These are phyloP conservation scores for Eriosoma lanigerum DNA, from an alignment of 1,140 invertebrate species.

Conservation along the genomic window DNA sequence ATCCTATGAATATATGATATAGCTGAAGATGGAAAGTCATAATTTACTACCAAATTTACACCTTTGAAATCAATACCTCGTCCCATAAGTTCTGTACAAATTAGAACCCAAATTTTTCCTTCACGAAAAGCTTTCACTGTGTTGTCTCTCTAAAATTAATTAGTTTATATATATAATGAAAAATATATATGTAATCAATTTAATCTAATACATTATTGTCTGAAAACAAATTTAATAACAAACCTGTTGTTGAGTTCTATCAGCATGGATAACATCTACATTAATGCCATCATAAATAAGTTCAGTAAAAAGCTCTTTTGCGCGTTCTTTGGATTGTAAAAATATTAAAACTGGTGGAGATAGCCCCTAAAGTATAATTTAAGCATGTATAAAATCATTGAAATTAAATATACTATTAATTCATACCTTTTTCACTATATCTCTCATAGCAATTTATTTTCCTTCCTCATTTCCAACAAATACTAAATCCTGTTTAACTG, in stretches of 20 bases:
- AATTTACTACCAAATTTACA: slow-evolving; percentile 96
- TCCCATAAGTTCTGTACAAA: slow-evolving; percentile 96
- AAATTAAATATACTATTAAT: not conserved
- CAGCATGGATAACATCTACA: slow-evolving; percentile 92
- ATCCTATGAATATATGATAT: slow-evolving; percentile 94
- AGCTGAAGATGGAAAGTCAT: slow-evolving; percentile 90
- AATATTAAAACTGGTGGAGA: slow-evolving; percentile 89
- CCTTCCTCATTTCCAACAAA: slow-evolving; percentile 92
- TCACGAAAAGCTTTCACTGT: slow-evolving; percentile 84
- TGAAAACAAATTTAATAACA: not conserved
- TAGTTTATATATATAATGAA: no score
- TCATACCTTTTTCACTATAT: slow-evolving; percentile 74
- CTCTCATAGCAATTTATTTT: slow-evolving; percentile 84
- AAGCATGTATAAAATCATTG: no score
- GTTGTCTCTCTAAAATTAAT: slow-evolving; percentile 74
- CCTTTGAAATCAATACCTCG: slow-evolving; percentile 97
- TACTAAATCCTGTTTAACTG: slow-evolving; percentile 86
- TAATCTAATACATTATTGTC: not conserved
- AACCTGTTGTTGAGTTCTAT: slow-evolving; percentile 83
- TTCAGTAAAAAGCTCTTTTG: slow-evolving; percentile 88
- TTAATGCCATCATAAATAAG: slow-evolving; percentile 89
- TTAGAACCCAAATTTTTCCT: slow-evolving; percentile 92
- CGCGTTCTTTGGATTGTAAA: slow-evolving; percentile 87
- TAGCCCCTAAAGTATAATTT: slow-evolving; percentile 67
- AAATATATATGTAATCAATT: no score